Evolutionary conservation across 2,888 invertebrate species (phyloP).

Genomic region (Mythimna vitellina): DNA sequence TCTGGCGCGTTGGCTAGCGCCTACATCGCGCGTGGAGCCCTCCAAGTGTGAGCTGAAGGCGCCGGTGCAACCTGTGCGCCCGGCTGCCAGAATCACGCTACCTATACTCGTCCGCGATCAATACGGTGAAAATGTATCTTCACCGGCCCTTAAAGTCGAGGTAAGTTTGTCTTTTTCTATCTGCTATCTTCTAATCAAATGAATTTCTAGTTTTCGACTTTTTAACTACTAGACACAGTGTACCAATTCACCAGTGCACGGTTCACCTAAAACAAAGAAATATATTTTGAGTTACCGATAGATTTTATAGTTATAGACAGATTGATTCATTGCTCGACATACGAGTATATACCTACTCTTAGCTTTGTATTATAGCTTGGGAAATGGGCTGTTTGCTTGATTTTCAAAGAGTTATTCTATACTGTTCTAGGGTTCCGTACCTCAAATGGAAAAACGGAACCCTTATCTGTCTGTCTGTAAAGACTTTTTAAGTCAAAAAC

Average conservation of each 20-base stretch:
- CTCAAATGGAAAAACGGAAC: too few relatives aligned
- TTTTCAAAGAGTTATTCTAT: too few relatives aligned
- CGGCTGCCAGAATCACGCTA: slow-evolving; percentile 83
- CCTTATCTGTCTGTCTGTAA: too few relatives aligned
- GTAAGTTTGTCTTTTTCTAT: slow-evolving; percentile 69
- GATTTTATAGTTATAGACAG: too few relatives aligned
- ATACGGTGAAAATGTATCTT: slow-evolving; percentile 96
- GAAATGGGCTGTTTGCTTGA: too few relatives aligned
- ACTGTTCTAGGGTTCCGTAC: too few relatives aligned
- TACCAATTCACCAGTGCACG: neutral
- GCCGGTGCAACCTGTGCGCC: slow-evolving; percentile 93
- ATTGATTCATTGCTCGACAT: too few relatives aligned
- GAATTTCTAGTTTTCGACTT: neutral
- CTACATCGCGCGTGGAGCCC: slow-evolving; percentile 97
- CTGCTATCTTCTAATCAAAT: neutral
- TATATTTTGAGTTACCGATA: neutral
- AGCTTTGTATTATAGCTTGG: too few relatives aligned
- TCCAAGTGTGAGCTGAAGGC: slow-evolving; percentile 95
- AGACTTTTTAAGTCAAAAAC: too few relatives aligned
- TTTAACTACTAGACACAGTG: too few relatives aligned
- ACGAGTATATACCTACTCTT: too few relatives aligned
- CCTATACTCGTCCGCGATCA: slow-evolving; percentile 97
- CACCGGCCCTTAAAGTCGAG: slow-evolving; percentile 95
- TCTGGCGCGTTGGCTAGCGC: slow-evolving; percentile 98
- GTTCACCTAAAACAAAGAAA: too few relatives aligned